Conservation (phyloP, 2,113 vertebrate genomes). For the Progne subis region DNA sequence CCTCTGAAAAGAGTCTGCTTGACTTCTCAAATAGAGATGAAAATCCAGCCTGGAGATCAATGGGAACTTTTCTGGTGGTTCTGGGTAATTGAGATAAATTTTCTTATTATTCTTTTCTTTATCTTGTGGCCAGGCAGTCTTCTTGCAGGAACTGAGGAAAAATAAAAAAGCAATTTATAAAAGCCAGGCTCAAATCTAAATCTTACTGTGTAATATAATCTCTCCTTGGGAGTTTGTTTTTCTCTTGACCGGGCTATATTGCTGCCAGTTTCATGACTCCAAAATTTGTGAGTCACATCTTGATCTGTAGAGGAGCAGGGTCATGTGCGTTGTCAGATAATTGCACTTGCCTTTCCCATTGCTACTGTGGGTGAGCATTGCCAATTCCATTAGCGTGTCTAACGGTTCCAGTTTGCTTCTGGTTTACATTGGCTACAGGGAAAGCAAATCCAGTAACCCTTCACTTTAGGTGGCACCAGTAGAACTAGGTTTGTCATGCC, state of each 20-base stretch:
- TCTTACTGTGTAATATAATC: constrained; percentile 18
- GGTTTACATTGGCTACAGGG: constrained; percentile 32
- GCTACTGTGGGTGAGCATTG: neutral
- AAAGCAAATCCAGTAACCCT: constrained; percentile 32
- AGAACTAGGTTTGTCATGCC: neutral
- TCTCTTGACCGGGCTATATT: neutral
- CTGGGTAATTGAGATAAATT: constrained; percentile 9
- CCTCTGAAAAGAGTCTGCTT: constrained; percentile 37
- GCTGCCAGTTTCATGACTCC: neutral
- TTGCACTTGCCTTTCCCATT: neutral
- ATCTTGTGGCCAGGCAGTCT: neutral
- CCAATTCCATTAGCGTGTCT: neutral
- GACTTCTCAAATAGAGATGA: constrained; percentile 27
- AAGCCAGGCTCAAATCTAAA: constrained; percentile 26
- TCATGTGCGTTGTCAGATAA: neutral
- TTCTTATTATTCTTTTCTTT: neutral
- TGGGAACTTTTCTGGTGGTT: neutral
- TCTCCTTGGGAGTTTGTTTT: neutral
- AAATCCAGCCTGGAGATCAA: constrained; percentile 15
- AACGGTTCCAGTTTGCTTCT: constrained; percentile 9
- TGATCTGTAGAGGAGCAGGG: neutral
- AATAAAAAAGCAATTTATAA: constrained; percentile 5
- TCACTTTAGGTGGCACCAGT: neutral
- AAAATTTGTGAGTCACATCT: constrained; percentile 10
- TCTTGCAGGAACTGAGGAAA: neutral